phyloP scores from a whole-genome alignment of 2,888 invertebrate species.

The Hololepta plana region DNA sequence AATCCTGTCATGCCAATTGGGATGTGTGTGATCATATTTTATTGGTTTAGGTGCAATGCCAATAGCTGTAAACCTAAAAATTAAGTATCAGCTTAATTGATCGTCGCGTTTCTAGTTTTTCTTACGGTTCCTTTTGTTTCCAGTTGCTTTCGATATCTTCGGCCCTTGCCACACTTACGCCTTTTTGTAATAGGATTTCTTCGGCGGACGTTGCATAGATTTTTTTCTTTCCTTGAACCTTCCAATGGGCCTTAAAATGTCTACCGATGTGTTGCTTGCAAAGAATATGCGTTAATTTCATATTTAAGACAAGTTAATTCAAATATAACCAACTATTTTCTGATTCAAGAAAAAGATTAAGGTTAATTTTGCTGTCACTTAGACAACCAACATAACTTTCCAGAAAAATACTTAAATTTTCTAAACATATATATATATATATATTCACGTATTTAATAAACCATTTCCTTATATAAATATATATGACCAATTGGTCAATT shows the following conservation, averaged over 20 bases:
- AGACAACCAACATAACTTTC: no score
- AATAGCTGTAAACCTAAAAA: conserved; percentile 22
- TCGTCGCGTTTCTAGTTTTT: conserved; percentile 3
- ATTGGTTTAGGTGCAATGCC: conserved; percentile 27
- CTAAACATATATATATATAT: no score
- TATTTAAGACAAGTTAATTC: conserved; percentile 25
- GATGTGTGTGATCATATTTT: conserved; percentile 38
- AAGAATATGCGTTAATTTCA: conserved; percentile 46
- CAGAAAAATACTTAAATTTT: no score
- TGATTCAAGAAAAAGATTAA: no score
- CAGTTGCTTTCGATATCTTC: no score
- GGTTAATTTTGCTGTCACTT: no score
- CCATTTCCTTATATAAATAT: no score
- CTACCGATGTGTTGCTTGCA: conserved; percentile 52
- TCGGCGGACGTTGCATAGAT: conserved; percentile 37
- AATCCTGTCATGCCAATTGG: conserved; percentile 42
- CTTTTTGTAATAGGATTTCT: conserved; percentile 32
- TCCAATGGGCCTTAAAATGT: conserved; percentile 57
- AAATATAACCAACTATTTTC: no score
- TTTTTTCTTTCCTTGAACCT: conserved; percentile 41
- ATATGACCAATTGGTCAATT: no score
- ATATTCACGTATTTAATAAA: no score
- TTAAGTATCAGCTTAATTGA: conserved; percentile 1
- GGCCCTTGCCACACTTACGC: conserved; percentile 43
- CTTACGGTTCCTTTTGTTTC: conserved; percentile 10